Conservation (phyloP, 2,888 invertebrate species). For the Coecobrya sp. region DNA sequence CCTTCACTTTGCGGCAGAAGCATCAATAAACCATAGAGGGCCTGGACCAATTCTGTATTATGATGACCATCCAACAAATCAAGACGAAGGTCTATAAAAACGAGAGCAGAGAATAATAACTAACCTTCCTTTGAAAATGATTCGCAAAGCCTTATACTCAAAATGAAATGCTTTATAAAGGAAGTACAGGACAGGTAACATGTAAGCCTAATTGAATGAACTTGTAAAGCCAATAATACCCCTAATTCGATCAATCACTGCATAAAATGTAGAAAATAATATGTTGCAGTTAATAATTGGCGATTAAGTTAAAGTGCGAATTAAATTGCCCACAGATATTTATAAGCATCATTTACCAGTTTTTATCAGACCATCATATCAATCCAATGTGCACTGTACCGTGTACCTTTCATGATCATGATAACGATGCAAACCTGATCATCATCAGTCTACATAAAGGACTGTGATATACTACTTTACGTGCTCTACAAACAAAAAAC, state of each 20-base stretch:
- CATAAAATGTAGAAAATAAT: no score
- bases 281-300: no score
- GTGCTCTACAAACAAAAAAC: slow-evolving; percentile 51
- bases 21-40: slow-evolving; percentile 98
- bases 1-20: slow-evolving; percentile 99
- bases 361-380: slow-evolving; percentile 9
- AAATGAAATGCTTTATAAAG: not conserved
- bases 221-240: no score
- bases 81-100: slow-evolving; percentile 93
- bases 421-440: not conserved
- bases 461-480: not conserved
- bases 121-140: not conserved
- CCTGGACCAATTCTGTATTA: slow-evolving; percentile 94
- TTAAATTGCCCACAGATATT: not conserved
- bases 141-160: no score
- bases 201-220: no score
- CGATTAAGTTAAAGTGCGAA: not conserved
- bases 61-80: slow-evolving; percentile 94
- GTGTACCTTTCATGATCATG: not conserved
- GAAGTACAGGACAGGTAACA: no score
- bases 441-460: not conserved
- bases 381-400: slow-evolving; percentile 32
- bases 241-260: no score
- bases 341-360: not conserved
- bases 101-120: not conserved